phyloP scores from a whole-genome alignment of 2,888 invertebrate genomes.

The Orthosia gracilis region DNA sequence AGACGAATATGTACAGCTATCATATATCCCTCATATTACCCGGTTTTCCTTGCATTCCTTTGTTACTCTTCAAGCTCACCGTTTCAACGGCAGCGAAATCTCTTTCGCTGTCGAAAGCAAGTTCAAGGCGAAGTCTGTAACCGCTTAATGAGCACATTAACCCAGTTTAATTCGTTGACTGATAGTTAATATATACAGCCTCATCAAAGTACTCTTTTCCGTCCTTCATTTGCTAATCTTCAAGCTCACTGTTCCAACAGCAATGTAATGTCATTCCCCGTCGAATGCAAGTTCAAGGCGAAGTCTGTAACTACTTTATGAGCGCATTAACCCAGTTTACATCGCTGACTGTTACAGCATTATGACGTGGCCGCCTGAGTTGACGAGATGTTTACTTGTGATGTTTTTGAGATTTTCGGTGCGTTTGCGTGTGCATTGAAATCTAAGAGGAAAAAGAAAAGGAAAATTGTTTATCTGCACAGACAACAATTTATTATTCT shows the following conservation, averaged over 20 bases:
- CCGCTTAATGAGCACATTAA: slow-evolving; percentile 45
- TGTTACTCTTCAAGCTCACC: background rate
- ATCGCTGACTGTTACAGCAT: slow-evolving; percentile 1
- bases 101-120: slow-evolving; percentile 26
- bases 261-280: slow-evolving; percentile 5
- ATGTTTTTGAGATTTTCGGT: background rate
- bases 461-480: no score
- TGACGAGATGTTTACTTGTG: background rate
- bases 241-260: background rate
- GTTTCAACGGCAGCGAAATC: background rate
- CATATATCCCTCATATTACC: no score
- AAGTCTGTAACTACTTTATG: slow-evolving; percentile 28
- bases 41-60: background rate
- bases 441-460: no score
- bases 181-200: no score
- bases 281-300: slow-evolving; percentile 53
- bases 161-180: slow-evolving; percentile 27
- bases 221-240: background rate
- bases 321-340: slow-evolving; percentile 46
- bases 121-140: slow-evolving; percentile 44
- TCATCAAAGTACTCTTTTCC: no score
- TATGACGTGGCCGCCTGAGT: background rate
- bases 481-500: no score
- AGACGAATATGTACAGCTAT: no score
- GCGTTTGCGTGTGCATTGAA: background rate